phyloP scores from a whole-genome alignment of 2,888 invertebrate species.

The Ceraclea dissimilis region DNA sequence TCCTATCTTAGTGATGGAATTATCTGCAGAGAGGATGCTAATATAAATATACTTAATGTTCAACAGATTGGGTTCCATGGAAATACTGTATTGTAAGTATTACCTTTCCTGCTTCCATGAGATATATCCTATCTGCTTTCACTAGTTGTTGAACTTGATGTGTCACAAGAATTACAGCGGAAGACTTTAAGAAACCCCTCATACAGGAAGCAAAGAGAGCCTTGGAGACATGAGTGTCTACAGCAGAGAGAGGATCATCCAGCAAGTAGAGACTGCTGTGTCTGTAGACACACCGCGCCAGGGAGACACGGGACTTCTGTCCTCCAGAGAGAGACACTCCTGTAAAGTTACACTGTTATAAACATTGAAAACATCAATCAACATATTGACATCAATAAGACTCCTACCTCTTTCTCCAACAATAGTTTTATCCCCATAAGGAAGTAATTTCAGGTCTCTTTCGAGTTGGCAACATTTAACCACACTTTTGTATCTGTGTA shows the following conservation, averaged over 20 bases:
- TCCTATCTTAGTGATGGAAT: too few relatives aligned
- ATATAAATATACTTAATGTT: too few relatives aligned
- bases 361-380: too few relatives aligned
- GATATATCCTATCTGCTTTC: constrained; percentile 40
- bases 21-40: too few relatives aligned
- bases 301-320: constrained; percentile 54
- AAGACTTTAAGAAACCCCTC: constrained; percentile 45
- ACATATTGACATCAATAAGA: background rate
- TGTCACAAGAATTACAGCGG: constrained; percentile 53
- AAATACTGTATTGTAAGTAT: too few relatives aligned
- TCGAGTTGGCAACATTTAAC: constrained; percentile 52
- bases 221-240: constrained; percentile 56
- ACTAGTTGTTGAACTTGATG: constrained; percentile 58
- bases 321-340: constrained; percentile 61
- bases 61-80: too few relatives aligned
- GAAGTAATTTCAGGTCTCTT: constrained; percentile 54
- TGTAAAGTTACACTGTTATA: constrained; percentile 22
- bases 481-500: constrained; percentile 47
- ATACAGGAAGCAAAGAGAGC: constrained; percentile 39
- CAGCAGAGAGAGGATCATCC: constrained; percentile 55
- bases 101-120: constrained; percentile 39
- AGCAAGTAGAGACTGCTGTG: constrained; percentile 56
- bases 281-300: constrained; percentile 52
- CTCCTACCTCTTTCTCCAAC: constrained; percentile 58
- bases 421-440: constrained; percentile 57